These are phyloP conservation scores for Escarpia spicata DNA, from an alignment of 2,888 invertebrate species.

Conservation along the genomic window DNA sequence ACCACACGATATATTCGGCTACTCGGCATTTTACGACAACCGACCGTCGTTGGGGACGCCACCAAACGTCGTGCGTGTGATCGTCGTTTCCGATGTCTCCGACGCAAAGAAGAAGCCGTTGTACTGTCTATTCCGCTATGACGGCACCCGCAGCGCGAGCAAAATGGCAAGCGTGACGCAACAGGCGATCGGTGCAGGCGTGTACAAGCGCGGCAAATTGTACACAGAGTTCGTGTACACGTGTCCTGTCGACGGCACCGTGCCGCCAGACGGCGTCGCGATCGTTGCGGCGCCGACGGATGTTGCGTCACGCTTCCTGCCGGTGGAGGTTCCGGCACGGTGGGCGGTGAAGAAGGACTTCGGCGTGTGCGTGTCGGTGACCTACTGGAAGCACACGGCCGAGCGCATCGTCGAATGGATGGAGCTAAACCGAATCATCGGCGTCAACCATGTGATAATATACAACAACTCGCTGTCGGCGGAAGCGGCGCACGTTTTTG, in stretches of 20 bases:
- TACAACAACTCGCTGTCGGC: slow-evolving; percentile 28
- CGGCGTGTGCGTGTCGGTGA: slow-evolving; percentile 35
- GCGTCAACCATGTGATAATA: slow-evolving; percentile 27
- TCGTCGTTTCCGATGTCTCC: slow-evolving; percentile 24
- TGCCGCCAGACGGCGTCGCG: slow-evolving; percentile 24
- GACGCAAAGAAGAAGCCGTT: not conserved
- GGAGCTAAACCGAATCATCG: slow-evolving; percentile 29
- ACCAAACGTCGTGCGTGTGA: slow-evolving; percentile 27
- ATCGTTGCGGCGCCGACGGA: slow-evolving; percentile 17
- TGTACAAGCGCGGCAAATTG: not conserved
- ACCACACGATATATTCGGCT: slow-evolving; percentile 25
- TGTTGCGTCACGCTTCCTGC: slow-evolving; percentile 25
- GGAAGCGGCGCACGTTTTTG: slow-evolving; percentile 23
- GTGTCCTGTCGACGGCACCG: slow-evolving; percentile 24
- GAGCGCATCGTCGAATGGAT: slow-evolving; percentile 34
- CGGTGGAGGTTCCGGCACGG: slow-evolving; percentile 28
- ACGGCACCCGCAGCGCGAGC: not conserved
- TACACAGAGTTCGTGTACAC: slow-evolving; percentile 6
- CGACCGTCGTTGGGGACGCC: slow-evolving; percentile 27
- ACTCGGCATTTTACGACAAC: slow-evolving; percentile 37
- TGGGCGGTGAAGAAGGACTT: slow-evolving; percentile 25
- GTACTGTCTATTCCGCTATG: not conserved
- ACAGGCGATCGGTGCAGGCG: slow-evolving; percentile 33
- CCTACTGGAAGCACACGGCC: slow-evolving; percentile 36
- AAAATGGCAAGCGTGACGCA: not conserved